Conservation (phyloP, 2,888 invertebrate species). For the Nasonovia ribisnigri region DNA sequence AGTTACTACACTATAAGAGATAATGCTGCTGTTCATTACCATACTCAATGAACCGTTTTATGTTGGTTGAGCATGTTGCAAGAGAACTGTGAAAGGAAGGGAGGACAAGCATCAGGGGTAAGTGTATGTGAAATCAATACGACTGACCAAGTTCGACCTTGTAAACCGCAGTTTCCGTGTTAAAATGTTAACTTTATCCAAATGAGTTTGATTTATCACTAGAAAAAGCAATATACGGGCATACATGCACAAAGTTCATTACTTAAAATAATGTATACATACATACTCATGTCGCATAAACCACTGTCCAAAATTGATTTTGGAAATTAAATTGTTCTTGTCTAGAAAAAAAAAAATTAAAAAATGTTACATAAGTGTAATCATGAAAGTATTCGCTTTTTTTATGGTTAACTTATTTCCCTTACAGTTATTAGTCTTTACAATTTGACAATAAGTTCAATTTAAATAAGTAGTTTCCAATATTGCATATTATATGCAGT, state of each 20-base stretch:
- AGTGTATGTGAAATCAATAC: conserved; percentile 43
- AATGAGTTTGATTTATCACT: background rate
- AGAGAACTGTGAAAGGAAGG: background rate
- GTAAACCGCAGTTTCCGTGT: background rate
- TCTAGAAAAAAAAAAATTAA: background rate
- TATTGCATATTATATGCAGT: background rate
- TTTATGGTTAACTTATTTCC: background rate
- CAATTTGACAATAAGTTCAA: background rate
- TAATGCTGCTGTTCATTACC: conserved; percentile 30
- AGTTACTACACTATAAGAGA: conserved; percentile 18
- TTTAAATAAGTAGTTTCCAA: background rate
- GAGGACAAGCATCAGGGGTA: background rate
- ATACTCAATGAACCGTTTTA: conserved; percentile 51
- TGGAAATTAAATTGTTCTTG: background rate
- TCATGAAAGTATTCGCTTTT: background rate
- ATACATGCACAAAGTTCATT: background rate
- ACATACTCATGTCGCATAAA: conserved; percentile 1
- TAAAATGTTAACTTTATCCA: background rate
- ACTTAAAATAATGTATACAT: background rate
- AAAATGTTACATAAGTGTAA: conserved; percentile 12
- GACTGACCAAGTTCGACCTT: conserved; percentile 34
- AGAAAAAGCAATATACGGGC: background rate
- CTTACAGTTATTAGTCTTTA: background rate
- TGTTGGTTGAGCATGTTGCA: background rate
- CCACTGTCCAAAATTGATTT: background rate